Conservation (phyloP, 2,113 vertebrate species). For the Archilochus colubris region DNA sequence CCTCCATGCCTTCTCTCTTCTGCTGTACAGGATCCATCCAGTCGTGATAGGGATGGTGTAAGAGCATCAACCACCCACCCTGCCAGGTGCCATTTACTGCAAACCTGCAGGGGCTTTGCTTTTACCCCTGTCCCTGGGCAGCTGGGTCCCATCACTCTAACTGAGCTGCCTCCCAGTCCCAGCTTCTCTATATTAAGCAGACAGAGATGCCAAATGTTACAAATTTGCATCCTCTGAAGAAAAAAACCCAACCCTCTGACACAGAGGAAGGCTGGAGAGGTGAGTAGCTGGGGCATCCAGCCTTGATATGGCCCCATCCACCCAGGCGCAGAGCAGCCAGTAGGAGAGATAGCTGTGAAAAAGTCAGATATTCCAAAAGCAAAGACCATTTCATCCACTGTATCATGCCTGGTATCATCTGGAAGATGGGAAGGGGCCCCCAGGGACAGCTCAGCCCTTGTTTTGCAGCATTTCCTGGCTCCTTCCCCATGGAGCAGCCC, state of each 20-base stretch:
- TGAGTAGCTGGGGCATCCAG: background rate
- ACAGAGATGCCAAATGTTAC: background rate
- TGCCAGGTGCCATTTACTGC: fast-evolving
- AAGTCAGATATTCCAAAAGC: background rate
- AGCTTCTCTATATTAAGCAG: background rate
- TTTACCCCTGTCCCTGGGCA: background rate
- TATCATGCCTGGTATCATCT: background rate
- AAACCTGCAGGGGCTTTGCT: background rate
- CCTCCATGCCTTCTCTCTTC: fast-evolving
- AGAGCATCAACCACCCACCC: fast-evolving
- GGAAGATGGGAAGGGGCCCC: background rate
- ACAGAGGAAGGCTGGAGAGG: background rate
- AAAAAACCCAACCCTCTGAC: background rate
- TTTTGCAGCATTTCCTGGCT: background rate
- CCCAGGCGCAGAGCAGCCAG: background rate
- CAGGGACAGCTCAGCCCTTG: background rate
- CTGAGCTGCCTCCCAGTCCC: background rate
- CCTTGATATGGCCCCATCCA: background rate
- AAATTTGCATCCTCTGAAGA: background rate
- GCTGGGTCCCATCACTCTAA: too few relatives aligned
- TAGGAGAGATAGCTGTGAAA: background rate
- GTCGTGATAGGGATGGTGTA: fast-evolving
- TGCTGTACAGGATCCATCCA: background rate
- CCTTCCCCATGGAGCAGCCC: background rate
- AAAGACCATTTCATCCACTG: background rate